Base-by-base conservation (phyloP, 2,113 vertebrate species). In the Haemorhous mexicanus region DNA sequence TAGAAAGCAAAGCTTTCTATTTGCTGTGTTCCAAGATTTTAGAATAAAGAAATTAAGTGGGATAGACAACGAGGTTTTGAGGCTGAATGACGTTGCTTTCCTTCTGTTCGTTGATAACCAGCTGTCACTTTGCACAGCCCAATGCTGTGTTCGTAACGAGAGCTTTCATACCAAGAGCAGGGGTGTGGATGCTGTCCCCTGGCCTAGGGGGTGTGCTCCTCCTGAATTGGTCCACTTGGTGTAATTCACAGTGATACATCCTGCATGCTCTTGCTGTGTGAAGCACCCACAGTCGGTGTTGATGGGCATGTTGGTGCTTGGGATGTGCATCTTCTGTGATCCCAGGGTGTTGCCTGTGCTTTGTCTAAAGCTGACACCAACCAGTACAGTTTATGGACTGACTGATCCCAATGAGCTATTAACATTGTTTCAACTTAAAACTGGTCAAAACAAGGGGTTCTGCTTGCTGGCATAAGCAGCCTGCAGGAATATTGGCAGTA, bases 101-200 rank as follows among this genome's bases (percentile, higher is more conserved):
- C 84, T 94, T 95, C 91, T 95, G 89, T 90, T 93, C 35, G 8
- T 67, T 90, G 94, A 85, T 62, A 91, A 84, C 89, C 94, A 95
- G 92, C 87, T 95, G 95, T 93, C 93, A n/a, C 63, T 87, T 91
- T 47, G 76, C 85, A 94, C 69, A 93, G 87, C 90, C 21, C 21
- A 26, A 46, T 23, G 39, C 73, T 79, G 55, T 1, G 0, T 55
- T 90, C 6, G 0, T 89, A 85, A 73, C 50, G 39, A 50, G 61
- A 88, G 32, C 61, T 64, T 94, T 87, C 53, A 30, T 43, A 62
- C 47, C 33, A 33, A 28, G 30, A 87, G 43, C 50, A 46, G n/a
- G 62, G 58, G 37, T 35, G 39, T 2, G 3, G 66, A 58, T 58
- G n/a, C 44, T 72, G 27, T 78, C 17, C 43, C 18, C 30, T 72